Conservation (phyloP, 2,113 vertebrate genomes). For the Triplophysa rosa region DNA sequence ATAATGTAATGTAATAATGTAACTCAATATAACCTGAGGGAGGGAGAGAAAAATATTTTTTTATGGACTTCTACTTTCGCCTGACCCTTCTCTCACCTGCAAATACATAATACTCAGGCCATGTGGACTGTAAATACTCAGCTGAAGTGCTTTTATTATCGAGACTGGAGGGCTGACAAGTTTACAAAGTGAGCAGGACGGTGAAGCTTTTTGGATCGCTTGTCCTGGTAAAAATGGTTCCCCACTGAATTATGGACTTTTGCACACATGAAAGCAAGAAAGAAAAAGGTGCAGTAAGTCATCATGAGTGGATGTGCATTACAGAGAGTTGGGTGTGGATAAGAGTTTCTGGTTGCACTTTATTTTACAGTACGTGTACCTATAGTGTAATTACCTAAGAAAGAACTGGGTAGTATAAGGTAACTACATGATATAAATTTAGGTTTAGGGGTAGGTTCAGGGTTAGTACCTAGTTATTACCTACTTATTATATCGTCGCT, state of each 20-base stretch:
- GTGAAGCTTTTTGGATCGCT: slow-evolving; percentile 10
- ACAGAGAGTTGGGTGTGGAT: background rate
- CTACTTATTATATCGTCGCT: too few relatives aligned
- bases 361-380: too few relatives aligned
- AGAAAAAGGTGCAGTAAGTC: background rate
- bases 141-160: slow-evolving; percentile 33
- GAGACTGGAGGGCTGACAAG: background rate
- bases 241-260: background rate
- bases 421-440: too few relatives aligned
- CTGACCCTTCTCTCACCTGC: slow-evolving; percentile 36
- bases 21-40: background rate
- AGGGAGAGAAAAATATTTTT: background rate
- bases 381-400: too few relatives aligned
- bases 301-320: background rate
- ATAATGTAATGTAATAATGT: background rate
- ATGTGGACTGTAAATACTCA: slow-evolving; percentile 33
- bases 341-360: too few relatives aligned
- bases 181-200: slow-evolving; percentile 20
- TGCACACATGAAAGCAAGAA: slow-evolving; percentile 1
- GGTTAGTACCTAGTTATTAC: too few relatives aligned
- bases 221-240: slow-evolving; percentile 9
- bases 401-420: too few relatives aligned
- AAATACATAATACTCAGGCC: background rate
- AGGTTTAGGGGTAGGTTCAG: too few relatives aligned
- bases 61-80: slow-evolving; percentile 23